Conservation (phyloP, 2,113 vertebrate species). For the Heptranchias perlo region DNA sequence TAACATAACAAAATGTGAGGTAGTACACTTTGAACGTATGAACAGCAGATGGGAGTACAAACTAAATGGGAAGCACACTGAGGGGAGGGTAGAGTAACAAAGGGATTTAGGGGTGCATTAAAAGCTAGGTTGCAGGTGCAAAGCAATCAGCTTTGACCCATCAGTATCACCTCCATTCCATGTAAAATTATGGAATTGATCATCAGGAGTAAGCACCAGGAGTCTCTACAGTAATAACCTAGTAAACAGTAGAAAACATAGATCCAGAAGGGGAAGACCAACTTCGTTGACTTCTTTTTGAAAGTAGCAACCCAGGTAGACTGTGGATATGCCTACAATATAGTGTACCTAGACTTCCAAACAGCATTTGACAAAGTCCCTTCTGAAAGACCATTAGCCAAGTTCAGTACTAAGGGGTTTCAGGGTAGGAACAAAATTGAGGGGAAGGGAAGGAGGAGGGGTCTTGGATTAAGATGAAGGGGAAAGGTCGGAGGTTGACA, state of each 20-base stretch:
- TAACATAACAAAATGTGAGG: too few relatives aligned
- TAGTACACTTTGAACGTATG: too few relatives aligned
- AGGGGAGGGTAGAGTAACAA: too few relatives aligned
- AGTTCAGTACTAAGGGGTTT: neutral
- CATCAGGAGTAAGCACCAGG: neutral
- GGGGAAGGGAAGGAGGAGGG: neutral
- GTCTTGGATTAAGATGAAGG: neutral
- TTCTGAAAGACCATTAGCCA: neutral
- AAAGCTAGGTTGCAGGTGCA: too few relatives aligned
- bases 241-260: neutral
- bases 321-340: neutral
- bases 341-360: neutral
- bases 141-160: too few relatives aligned
- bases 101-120: too few relatives aligned
- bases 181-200: neutral
- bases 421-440: neutral
- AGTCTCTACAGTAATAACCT: neutral
- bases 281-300: neutral
- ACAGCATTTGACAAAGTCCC: neutral
- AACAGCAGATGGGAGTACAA: too few relatives aligned
- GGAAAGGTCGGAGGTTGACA: neutral
- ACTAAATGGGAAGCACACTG: too few relatives aligned
- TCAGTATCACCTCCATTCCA: too few relatives aligned
- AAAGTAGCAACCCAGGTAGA: neutral
- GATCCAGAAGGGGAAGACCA: neutral